Evolutionary conservation across 2,888 invertebrate species (phyloP), one percentile per base, ranked within the genome.

Genomic region (Ennomos quercinarius): DNA sequence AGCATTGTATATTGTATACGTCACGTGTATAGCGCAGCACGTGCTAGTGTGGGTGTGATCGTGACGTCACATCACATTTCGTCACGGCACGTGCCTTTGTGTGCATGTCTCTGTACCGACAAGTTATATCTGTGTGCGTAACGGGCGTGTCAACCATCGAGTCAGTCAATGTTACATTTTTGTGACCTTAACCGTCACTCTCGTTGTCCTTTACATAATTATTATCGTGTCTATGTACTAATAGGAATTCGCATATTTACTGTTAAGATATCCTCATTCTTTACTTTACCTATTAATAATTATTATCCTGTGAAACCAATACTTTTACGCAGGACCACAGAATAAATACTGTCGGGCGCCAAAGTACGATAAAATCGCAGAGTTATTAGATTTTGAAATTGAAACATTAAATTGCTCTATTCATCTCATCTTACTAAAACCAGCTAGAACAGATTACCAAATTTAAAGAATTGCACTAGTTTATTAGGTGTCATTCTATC

Each of bases 141-240:
- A 64, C 79, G 78, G 78, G 73, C 77, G 78, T 81, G 82, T 84
- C 86, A 63, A 69, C 69, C 76, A 70, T 73, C 77, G 81, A 80
- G 81, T 81, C 89, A 80, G 81, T 81, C 89, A 87, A 89, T 87
- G 90, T 86, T 90, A 91, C 87, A 91, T 89, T 91, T 91, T 91
- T 89, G 87, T 91, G 91, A 91, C 91, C 91, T 91, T 91, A 89
- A 91, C 91, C 91, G 87, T 81, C 79, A 79, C 84, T 81, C 80
- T 82, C 76, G 80, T 80, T 82, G 83, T 86, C 81, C 81, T 87
- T 85, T 77, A 74, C 72, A 74, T 83, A 78, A 81, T 77, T 27
- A 27, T 27, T 74, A 61, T 51, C 39, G 38, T 45, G 58, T 68
- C 56, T 63, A 49, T 69, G 65, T 61, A 57, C 64, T 42, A 10